Percentiles rank a stretch among this genome's conserved stretches.
phyloP scores from a whole-genome alignment of 2,888 invertebrate genomes.

The Hydriomena furcata region DNA sequence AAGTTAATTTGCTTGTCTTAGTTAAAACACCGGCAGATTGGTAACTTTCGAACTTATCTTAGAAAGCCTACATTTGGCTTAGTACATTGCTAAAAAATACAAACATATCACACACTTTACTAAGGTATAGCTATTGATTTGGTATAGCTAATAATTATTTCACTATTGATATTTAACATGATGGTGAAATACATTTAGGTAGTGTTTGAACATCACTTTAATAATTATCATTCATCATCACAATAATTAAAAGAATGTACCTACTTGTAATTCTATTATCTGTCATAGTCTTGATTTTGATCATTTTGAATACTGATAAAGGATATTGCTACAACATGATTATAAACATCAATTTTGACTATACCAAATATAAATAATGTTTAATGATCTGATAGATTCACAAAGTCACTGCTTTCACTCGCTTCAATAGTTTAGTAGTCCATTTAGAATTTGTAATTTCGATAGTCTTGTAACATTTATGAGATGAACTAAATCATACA shows the following conservation, averaged over 20 bases:
- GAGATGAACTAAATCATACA: too few species aligned
- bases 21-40: slow-evolving; percentile 20
- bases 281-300: slow-evolving; percentile 10
- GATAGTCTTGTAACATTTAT: too few species aligned
- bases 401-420: background rate
- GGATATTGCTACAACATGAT: background rate
- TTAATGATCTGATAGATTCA: too few species aligned
- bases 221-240: too few species aligned
- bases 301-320: slow-evolving; percentile 6
- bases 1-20: background rate
- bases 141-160: background rate
- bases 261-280: too few species aligned
- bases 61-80: slow-evolving; percentile 22
- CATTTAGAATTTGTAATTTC: too few species aligned
- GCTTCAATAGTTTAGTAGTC: too few species aligned
- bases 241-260: too few species aligned
- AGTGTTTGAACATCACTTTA: background rate
- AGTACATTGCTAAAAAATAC: background rate
- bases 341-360: background rate
- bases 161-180: background rate
- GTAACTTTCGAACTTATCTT: slow-evolving; percentile 22
- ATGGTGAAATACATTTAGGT: background rate
- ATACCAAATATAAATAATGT: background rate
- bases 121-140: background rate
- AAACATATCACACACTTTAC: background rate